Evolutionary conservation across 1,140 invertebrate species (phyloP).

Genomic region (Ridgeia piscesae): DNA sequence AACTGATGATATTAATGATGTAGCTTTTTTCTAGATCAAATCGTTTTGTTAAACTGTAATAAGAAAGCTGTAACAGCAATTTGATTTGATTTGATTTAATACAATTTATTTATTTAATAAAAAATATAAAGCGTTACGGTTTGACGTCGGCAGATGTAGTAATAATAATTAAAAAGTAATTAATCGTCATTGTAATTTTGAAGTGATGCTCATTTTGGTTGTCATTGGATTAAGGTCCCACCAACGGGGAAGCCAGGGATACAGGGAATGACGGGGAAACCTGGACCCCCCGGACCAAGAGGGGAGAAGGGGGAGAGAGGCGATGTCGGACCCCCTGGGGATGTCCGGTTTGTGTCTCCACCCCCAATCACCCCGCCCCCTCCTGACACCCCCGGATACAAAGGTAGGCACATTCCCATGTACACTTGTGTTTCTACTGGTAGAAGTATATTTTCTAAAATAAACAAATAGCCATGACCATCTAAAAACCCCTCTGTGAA

Average conservation of each 20-base stretch:
- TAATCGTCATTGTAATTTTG: neutral
- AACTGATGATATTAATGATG: neutral
- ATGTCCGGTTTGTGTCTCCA: neutral
- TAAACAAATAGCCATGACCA: too few relatives aligned
- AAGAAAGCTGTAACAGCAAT: too few relatives aligned
- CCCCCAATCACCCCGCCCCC: slow-evolving; percentile 13
- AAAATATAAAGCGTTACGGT: neutral
- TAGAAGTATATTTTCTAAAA: neutral
- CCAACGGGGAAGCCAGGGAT: neutral
- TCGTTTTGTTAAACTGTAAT: too few relatives aligned
- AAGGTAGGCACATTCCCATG: neutral
- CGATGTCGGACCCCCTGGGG: neutral
- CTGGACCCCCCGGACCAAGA: neutral
- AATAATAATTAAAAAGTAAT: neutral
- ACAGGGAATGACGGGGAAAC: neutral
- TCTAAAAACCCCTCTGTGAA: too few relatives aligned
- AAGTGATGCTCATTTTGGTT: neutral
- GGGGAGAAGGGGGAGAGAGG: slow-evolving; percentile 7
- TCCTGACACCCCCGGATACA: neutral
- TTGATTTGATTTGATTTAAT: too few relatives aligned
- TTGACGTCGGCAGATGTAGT: neutral
- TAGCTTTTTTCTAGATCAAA: too few relatives aligned
- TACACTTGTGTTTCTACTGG: too few relatives aligned
- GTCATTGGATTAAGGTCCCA: neutral
- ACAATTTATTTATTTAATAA: too few relatives aligned